phyloP scores from a whole-genome alignment of 2,888 invertebrate species.

The Hoplodrina ambigua region DNA sequence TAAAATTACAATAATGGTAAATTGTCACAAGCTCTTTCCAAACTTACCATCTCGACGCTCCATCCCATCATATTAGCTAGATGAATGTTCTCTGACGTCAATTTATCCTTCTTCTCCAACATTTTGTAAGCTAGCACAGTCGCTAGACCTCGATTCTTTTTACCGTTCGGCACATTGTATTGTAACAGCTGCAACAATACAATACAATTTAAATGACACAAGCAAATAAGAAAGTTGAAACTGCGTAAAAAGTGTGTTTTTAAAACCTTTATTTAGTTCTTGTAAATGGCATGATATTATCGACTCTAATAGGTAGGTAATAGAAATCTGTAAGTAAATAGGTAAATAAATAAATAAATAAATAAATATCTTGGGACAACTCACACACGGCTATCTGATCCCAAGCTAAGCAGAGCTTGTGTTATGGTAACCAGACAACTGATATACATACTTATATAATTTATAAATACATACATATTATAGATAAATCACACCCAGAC shows the following conservation, averaged over 20 bases:
- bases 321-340: neutral
- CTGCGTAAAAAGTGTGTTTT: conserved; percentile 12
- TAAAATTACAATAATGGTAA: too few relatives aligned
- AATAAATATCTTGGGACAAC: too few relatives aligned
- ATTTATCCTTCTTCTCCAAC: conserved; percentile 91
- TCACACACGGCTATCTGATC: too few relatives aligned
- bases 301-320: neutral
- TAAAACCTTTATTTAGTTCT: neutral
- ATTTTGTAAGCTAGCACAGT: conserved; percentile 94
- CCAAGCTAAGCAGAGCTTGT: too few relatives aligned
- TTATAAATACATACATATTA: too few relatives aligned
- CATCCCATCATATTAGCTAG: conserved; percentile 97
- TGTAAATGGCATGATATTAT: conserved; percentile 23
- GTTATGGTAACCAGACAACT: too few relatives aligned
- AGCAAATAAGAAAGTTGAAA: conserved; percentile 17
- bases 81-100: conserved; percentile 94
- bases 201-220: conserved; percentile 25
- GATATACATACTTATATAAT: too few relatives aligned
- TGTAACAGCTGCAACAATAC: conserved; percentile 93
- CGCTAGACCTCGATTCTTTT: conserved; percentile 95
- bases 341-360: too few relatives aligned
- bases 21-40: neutral
- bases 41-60: conserved; percentile 97
- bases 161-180: conserved; percentile 98
- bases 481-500: too few relatives aligned